Percentiles rank a stretch among this genome's conserved stretches.
Conservation (phyloP, 2,888 invertebrate genomes). For the Latheticus oryzae region DNA sequence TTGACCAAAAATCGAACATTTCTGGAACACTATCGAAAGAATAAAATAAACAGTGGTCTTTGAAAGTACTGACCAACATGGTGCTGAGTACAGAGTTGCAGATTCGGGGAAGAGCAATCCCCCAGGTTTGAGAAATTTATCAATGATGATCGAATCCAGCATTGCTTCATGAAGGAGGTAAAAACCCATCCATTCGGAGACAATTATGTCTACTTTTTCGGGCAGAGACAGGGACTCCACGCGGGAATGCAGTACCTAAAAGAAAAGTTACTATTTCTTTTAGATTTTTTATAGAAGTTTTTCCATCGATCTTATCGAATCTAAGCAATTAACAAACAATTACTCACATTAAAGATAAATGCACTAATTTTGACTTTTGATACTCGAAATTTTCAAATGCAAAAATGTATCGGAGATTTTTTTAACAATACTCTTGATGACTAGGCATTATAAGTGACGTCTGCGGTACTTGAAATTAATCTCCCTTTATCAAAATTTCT, state of each 20-base stretch:
- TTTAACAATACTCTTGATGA: too few species aligned
- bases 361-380: too few species aligned
- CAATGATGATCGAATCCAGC: constrained; percentile 88
- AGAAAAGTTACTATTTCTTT: neutral
- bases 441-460: too few species aligned
- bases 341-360: too few species aligned
- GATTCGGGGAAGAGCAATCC: constrained; percentile 83
- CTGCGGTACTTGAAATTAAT: too few species aligned
- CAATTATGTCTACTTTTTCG: constrained; percentile 84
- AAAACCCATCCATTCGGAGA: constrained; percentile 99
- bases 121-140: constrained; percentile 79
- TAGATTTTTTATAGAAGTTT: too few species aligned
- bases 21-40: constrained; percentile 70
- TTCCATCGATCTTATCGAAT: too few species aligned
- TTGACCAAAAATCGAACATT: constrained; percentile 79
- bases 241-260: constrained; percentile 77
- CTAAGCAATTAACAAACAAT: too few species aligned
- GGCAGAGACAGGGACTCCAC: constrained; percentile 82
- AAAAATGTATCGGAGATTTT: too few species aligned
- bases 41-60: constrained; percentile 2
- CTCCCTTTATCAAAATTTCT: too few species aligned
- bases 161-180: constrained; percentile 95
- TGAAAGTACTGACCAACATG: constrained; percentile 64
- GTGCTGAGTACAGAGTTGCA: constrained; percentile 75
- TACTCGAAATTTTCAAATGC: too few species aligned